Evolutionary conservation across 1,140 invertebrate species (phyloP), one percentile per base, ranked within the genome.

Genomic region (Bathynomus jamesi): DNA sequence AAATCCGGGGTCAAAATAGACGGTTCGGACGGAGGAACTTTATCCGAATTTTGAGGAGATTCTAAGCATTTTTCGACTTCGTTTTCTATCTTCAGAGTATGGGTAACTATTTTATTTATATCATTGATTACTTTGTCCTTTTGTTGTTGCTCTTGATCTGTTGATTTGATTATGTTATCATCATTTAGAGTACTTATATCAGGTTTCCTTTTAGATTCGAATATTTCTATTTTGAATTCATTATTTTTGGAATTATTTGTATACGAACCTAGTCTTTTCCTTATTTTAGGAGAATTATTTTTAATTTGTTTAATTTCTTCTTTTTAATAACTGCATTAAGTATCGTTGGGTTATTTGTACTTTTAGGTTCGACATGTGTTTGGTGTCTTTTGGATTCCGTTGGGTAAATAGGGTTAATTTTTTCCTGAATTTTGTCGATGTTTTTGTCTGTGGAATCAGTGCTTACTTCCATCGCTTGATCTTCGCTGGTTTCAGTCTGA

Each of bases 141-240:
- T 53, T 53, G 40, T 1, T 11, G 21, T 53, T 53, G 13, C 13
- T n/a, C n/a, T n/a, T n/a, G n/a, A n/a, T n/a, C n/a, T n/a, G n/a
- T n/a, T n/a, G n/a, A n/a, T n/a, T n/a, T n/a, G n/a, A n/a, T n/a
- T n/a, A n/a, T n/a, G n/a, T 53, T 21, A 3, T 1, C 40, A 17
- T 53, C 40, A 1, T 53, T 53, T 53, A 53, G 21, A 3, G 40
- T 53, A 53, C 40, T 53, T 3, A 53, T 53, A 53, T 53, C 40
- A 17, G 72, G 72, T 67, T 70, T 74, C 0, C 72, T 40, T 40
- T 67, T 70, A 2, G 69, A 70, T 24, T 74, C 72, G 30, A 53
- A 74, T 2, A 74, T 74, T 53, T 74, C 72, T 28, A 74, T 74
- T 10, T 65, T 74, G 46, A 74, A 74, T 24, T 74, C 72, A n/a